Percentiles rank a stretch among this genome's conserved stretches.
phyloP scores from a whole-genome alignment of 2,113 vertebrate species.

The Phasianus colchicus region DNA sequence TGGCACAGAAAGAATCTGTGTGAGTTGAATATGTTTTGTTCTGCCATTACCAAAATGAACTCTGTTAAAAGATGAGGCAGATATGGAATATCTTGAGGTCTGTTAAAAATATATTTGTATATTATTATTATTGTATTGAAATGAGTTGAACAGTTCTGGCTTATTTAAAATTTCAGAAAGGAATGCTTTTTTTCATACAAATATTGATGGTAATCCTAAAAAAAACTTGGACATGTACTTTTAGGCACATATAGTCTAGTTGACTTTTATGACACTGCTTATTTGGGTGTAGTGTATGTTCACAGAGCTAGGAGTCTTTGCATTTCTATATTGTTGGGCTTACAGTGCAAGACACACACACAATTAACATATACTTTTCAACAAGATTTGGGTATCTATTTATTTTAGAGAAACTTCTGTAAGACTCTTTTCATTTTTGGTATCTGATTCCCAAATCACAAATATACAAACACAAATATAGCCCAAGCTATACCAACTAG shows the following conservation, averaged over 20 bases:
- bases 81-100: background rate
- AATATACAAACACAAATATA: background rate
- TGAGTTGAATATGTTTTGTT: background rate
- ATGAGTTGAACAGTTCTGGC: background rate
- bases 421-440: background rate
- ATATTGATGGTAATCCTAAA: background rate
- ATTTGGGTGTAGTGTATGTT: background rate
- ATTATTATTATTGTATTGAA: background rate
- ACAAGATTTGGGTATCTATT: background rate
- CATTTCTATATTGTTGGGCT: background rate
- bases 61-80: background rate
- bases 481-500: background rate
- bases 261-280: background rate
- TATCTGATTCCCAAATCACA: background rate
- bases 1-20: conserved; percentile 15
- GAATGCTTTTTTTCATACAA: background rate
- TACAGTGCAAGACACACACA: background rate
- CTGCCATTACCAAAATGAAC: background rate
- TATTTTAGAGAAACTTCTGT: background rate
- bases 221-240: background rate
- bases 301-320: background rate
- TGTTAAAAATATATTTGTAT: background rate
- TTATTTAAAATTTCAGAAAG: background rate
- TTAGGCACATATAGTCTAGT: background rate
- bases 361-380: background rate